Evolutionary conservation across 2,113 vertebrate species (phyloP).

Genomic region (Etheostoma spectabile): DNA sequence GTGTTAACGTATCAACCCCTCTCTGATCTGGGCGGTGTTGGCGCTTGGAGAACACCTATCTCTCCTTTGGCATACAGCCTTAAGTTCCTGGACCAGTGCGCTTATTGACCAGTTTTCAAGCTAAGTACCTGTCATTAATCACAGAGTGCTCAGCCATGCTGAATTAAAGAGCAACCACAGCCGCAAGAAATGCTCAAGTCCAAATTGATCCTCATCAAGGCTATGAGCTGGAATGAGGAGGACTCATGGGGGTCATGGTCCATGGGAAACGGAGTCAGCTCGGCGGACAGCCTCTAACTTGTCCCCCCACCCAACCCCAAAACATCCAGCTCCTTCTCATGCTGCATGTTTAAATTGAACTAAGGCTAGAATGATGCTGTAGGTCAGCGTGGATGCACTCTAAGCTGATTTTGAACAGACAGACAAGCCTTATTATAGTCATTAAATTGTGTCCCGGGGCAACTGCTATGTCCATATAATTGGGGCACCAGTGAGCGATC

Average conservation of each 20-base stretch:
- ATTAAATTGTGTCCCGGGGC: conserved; percentile 70
- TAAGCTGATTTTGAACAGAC: conserved; percentile 73
- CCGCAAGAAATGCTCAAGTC: conserved; percentile 54
- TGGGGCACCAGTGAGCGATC: conserved; percentile 66
- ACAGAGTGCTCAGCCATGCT: conserved; percentile 55
- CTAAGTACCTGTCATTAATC: conserved; percentile 78
- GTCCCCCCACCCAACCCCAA: not conserved
- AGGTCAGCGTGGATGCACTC: conserved; percentile 60
- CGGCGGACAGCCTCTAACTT: not conserved
- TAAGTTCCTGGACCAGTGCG: conserved; percentile 54
- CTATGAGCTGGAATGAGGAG: conserved; percentile 37
- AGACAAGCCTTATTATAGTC: conserved; percentile 70
- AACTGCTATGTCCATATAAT: conserved; percentile 64
- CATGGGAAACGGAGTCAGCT: not conserved
- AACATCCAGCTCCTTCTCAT: conserved; percentile 18
- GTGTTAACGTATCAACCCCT: conserved; percentile 7
- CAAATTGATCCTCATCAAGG: conserved; percentile 62
- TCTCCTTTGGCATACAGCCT: conserved; percentile 35
- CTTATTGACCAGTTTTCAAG: conserved; percentile 74
- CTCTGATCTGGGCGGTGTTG: conserved; percentile 8
- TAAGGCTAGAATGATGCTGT: conserved; percentile 49
- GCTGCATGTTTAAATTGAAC: conserved; percentile 54
- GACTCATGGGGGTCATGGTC: conserved; percentile 6
- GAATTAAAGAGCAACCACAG: conserved; percentile 71
- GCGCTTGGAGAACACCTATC: conserved; percentile 14